Evolutionary conservation across 1,140 invertebrate species (phyloP), one percentile per base, ranked within the genome.

Genomic region (Sitodiplosis mosellana): DNA sequence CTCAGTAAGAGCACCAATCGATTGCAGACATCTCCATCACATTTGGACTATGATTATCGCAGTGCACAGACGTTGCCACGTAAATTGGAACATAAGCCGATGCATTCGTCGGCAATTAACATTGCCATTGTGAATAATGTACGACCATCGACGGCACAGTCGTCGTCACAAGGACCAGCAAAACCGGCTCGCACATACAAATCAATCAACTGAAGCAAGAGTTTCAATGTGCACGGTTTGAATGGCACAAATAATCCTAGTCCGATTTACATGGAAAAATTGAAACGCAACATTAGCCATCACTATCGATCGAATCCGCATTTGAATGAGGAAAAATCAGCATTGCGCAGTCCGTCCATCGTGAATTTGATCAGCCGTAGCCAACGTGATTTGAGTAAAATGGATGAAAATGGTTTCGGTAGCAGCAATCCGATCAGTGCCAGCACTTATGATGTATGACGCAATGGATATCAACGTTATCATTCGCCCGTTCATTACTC

Each of bases 321-420:
- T 51, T 59, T 87, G 17, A 77, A 77, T 55, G 72, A 78, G 51
- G 78, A 80, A 54, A 75, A 73, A 19, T 75, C 78, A 7, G 72
- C 77, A 48, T 63, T 88, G 1, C 86, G 87, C 55, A 86, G 83
- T 59, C 85, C 85, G 1, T 81, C 81, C 34, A 82, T 88, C 47
- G 77, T 88, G 5, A 83, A 81, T 38, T 83, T 83, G 52, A 83
- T 87, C 21, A 86, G 78, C 60, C 72, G 83, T 44, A 86, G 83
- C 57, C 82, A 84, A 52, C 73, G 76, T 47, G 83, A 87, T 59
- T 59, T 87, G 7, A 74, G 76, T 47, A 70, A 65, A 49, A 63
- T 66, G 4, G 54, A 53, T 43, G 46, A 41, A 34, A 19, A 50
- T 36, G 44, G 38, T 11, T 15, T n/a, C 5, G 51, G 51, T 18